Base-by-base conservation (phyloP, 2,888 invertebrate species). In the Synanthedon tipuliformis region DNA sequence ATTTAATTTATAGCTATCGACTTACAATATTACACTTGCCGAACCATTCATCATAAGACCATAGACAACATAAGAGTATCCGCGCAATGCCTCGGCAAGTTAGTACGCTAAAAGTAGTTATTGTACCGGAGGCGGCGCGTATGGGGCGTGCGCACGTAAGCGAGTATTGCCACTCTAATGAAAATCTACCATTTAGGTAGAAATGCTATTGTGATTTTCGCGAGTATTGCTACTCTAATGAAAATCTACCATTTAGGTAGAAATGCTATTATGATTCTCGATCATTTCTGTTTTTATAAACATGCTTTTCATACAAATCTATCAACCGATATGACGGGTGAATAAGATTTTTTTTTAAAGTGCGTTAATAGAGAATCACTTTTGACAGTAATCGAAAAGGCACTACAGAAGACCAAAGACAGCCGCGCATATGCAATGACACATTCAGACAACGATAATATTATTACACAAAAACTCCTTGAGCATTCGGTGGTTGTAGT, bases 81-180 rank as follows among this genome's bases (percentile, higher is more conserved):
- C 51, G 52, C 53, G 50, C 51, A 66, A 70, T 72, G 73, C 77
- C 78, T 69, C 77, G 27, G 69, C 80, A 78, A 79, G 59, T 65
- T 69, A 63, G 59, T 61, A 64, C 63, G 69, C 50, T 50, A 50
- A 75, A 64, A 63, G 59, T 80, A 78, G 69, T 81, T 82, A 81
- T 81, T 81, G 80, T 81, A 72, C 66, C 65, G 68, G 66, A 68
- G 69, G 68, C 73, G 66, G 68, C 69, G 68, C 69, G 61, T 57
- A 63, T 63, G 66, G 71, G 73, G 61, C 68, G 68, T 69, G 68
- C 68, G 68, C 65, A 67, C 68, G 52, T 61, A 66, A 70, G 70
- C 69, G 55, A 63, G 65, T 69, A 65, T 63, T 63, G 63, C 64
- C 61, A 18, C 15, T 18, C 49, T 49, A 60, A 13, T 62, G 61